phyloP scores from a whole-genome alignment of 1,140 invertebrate species.

The Bombus vancouverensis region DNA sequence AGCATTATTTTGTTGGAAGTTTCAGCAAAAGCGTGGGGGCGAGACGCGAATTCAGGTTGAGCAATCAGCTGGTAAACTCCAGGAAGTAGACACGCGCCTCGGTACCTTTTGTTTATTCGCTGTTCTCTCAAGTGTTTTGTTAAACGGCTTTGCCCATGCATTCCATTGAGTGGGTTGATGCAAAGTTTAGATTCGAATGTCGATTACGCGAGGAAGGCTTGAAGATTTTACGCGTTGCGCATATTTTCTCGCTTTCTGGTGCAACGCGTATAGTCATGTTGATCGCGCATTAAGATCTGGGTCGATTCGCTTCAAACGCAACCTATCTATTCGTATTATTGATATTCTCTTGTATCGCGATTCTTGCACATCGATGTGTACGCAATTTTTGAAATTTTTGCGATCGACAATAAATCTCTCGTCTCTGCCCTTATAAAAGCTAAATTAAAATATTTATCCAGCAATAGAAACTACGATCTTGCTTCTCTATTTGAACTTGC shows the following conservation, averaged over 20 bases:
- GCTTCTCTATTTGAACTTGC: background rate
- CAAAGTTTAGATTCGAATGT: background rate
- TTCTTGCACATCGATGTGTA: background rate
- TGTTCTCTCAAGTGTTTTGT: background rate
- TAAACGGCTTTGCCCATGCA: no score
- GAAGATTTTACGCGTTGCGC: background rate
- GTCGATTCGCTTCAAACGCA: constrained; percentile 59
- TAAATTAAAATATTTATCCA: background rate
- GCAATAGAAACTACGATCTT: background rate
- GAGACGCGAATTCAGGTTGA: background rate
- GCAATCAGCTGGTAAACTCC: background rate
- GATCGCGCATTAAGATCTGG: constrained; percentile 46
- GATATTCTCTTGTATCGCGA: background rate
- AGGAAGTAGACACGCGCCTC: background rate
- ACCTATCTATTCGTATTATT: constrained; percentile 36
- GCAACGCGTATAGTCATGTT: constrained; percentile 42
- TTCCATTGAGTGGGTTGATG: background rate
- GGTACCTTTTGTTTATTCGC: background rate
- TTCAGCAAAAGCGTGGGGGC: background rate
- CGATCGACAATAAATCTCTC: no score
- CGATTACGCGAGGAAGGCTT: constrained; percentile 3
- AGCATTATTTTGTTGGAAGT: background rate
- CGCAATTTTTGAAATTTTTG: no score
- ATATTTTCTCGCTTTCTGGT: constrained; percentile 40
- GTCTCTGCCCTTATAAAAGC: background rate